Conservation (phyloP, 2,113 vertebrate genomes). For the Malurus elegans region DNA sequence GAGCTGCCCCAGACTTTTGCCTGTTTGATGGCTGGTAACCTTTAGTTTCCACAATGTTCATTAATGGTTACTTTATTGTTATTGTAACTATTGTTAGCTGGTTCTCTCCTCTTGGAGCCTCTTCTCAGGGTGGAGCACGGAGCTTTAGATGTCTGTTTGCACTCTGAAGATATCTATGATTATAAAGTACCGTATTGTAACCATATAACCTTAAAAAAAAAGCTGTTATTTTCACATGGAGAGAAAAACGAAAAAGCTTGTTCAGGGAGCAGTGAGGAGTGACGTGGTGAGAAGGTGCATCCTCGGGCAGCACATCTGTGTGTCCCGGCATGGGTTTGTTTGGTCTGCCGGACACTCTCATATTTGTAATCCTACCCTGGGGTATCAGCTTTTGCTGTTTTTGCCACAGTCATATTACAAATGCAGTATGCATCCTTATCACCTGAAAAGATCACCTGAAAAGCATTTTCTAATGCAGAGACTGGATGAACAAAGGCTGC, state of each 20-base stretch:
- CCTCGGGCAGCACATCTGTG: not conserved
- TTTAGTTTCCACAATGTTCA: not conserved
- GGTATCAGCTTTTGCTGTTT: no score
- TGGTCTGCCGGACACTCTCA: not conserved
- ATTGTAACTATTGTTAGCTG: not conserved
- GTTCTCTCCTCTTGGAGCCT: not conserved
- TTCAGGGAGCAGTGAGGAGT: not conserved
- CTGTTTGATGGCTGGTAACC: not conserved
- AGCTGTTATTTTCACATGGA: not conserved
- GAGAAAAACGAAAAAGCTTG: not conserved
- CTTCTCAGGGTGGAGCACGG: not conserved
- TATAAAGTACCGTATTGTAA: not conserved
- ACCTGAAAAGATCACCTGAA: not conserved
- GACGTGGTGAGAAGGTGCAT: not conserved
- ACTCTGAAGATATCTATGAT: not conserved
- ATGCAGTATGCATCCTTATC: not conserved
- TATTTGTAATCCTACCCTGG: not conserved
- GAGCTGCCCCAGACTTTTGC: not conserved
- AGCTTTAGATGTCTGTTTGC: not conserved
- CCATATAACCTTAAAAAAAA: not conserved
- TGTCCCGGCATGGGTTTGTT: accelerated
- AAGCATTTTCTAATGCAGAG: not conserved
- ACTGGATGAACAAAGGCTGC: not conserved
- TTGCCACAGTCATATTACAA: not conserved
- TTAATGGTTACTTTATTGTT: not conserved